These are phyloP conservation scores for Andrena praecox DNA, from an alignment of 2,888 invertebrate species.

Conservation along the genomic window DNA sequence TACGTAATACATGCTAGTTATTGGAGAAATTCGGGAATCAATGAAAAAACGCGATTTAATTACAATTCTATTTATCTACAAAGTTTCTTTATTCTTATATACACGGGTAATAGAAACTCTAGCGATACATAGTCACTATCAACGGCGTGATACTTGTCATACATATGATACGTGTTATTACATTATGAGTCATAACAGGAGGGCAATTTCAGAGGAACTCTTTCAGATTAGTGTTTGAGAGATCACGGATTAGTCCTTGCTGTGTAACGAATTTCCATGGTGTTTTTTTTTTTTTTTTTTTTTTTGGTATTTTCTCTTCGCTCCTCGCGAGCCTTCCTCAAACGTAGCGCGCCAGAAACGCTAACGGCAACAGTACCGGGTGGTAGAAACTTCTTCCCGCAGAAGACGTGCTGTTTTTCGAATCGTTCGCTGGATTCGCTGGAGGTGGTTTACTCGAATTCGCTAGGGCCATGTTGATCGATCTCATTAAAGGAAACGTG, in stretches of 20 bases:
- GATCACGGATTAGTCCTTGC: background rate
- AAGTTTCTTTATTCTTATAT: slow-evolving; percentile 28
- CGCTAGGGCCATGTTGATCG: slow-evolving; percentile 89
- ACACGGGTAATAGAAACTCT: background rate
- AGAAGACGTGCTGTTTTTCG: background rate
- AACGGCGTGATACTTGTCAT: background rate
- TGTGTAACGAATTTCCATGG: background rate
- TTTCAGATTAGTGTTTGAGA: background rate
- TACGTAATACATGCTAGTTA: background rate
- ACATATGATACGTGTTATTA: background rate
- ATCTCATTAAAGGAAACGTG: slow-evolving; percentile 90
- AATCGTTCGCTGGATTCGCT: background rate
- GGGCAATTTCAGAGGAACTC: slow-evolving; percentile 9
- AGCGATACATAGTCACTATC: background rate
- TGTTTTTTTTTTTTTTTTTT: background rate
- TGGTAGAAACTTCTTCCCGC: background rate
- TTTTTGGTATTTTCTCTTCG: slow-evolving; percentile 13
- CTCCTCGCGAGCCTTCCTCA: background rate
- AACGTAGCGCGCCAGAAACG: slow-evolving; percentile 9
- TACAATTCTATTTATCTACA: background rate
- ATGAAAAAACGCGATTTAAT: background rate
- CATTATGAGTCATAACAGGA: background rate
- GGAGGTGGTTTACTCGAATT: slow-evolving; percentile 71
- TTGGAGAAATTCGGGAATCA: background rate
- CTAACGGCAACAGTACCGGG: slow-evolving; percentile 12